Evolutionary conservation across 92 coral and sea anemone genomes (phyloP), one percentile per base, ranked within the genome.

Genomic region (Plumapathes pennacea): DNA sequence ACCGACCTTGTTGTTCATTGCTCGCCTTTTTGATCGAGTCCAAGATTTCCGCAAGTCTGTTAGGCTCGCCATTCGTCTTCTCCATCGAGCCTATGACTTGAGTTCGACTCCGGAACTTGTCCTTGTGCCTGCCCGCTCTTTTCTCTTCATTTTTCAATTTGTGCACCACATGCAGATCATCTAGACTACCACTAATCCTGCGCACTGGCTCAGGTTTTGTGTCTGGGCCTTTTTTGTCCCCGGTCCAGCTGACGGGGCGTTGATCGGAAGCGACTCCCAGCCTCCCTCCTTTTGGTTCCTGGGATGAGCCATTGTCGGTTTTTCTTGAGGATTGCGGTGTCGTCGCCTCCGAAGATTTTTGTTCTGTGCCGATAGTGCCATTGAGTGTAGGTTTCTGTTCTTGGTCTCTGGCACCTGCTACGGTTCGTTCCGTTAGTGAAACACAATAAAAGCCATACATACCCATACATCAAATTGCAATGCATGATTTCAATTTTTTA

Each of bases 121-220:
- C 64, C 36, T 66, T 51, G 26, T 46, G 46, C 28, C 70, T 66
- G 25, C 14, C 64, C 10, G 43, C 48, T 33, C 57, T 61, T 32
- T 65, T 77, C 1, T 67, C 67, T 3, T 48, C 65, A 1, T 25
- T 39, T 17, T 40, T 23, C 14, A 25, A 50, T 19, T 69, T 64
- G 22, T 74, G 43, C n/a, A n/a, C n/a, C n/a, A n/a, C n/a, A n/a
- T n/a, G n/a, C 24, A 88, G 62, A 44, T 88, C 96, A 50, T 75
- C 82, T 10, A 88, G 78, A 72, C 96, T 88, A 25, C 86, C 67
- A 69, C 96, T 88, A 2, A 86, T 89, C 25, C 90, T 60, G 24
- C 56, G 70, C 27, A 69, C 61, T 17, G 72, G 38, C 21, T 51
- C 86, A 4, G 80, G 72, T 37, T 51, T 88, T 28, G 56, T 65